Evolutionary conservation across 2,888 invertebrate species (phyloP), one percentile per base, ranked within the genome.

Genomic region (Calliphora vomitoria): DNA sequence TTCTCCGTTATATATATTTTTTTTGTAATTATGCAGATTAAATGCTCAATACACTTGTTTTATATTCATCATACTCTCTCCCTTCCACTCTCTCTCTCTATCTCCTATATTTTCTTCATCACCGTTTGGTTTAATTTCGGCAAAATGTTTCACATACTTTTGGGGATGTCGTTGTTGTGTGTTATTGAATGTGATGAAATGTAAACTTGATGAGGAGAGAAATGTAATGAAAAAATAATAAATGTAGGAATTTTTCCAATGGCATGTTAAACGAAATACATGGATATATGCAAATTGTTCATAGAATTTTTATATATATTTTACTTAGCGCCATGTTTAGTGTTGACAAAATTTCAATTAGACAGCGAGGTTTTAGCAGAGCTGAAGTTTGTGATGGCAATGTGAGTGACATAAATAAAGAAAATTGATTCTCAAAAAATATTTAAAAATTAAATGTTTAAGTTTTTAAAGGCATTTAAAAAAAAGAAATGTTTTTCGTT

Each of bases 11-110:
- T 25, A 25, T 47, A 15, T n/a, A n/a, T 60, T 60, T 15, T 15
- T 50, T 60, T 60, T 60, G 8, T 35, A 60, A 60, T 60, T 35
- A 60, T 60, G 35, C n/a, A 35, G 60, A 60, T 60, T 60, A 60
- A 60, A 60, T n/a, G 31, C 31, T 60, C 15, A 55, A 60, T 60
- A 60, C 35, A 31, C 35, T 31, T 35, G 20, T 20, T 55, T 55
- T 55, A 10, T 20, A 6, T 20, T 11, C 20, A 25, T 31, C 13
- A 58, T 25, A 13, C 13, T 58, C 25, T 5, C 58, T 20, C 10
- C 8, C 10, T 4, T 8, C 18, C 10, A n/a, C 6, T 2, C 25
- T 25, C n/a, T 13, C 50, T 50, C n/a, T n/a, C n/a, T 11, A 11
- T 11, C 11, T 41, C 0, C 11, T 8, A 50, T 50, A 50, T 4